These are phyloP conservation scores for Holacanthus passer DNA, from an alignment of 2,113 vertebrate genomes.

Conservation along the genomic window DNA sequence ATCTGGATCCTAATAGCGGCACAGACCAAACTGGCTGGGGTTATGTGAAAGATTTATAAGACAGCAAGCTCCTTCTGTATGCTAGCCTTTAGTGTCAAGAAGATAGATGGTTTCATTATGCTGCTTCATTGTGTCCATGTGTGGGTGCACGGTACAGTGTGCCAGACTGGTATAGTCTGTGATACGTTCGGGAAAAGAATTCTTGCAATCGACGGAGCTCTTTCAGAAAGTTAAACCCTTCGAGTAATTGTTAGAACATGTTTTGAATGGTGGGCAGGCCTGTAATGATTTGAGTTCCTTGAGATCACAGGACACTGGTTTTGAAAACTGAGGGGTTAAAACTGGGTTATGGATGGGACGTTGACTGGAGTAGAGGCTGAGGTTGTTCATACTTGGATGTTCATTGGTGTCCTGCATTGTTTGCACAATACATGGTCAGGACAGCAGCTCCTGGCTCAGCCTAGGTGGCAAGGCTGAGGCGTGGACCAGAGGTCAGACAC, in stretches of 20 bases:
- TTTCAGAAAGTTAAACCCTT: slow-evolving; percentile 45
- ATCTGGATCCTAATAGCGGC: slow-evolving; percentile 41
- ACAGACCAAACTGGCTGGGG: slow-evolving; percentile 39
- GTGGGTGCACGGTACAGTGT: slow-evolving; percentile 40
- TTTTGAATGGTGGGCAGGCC: slow-evolving; percentile 25
- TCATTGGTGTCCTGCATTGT: slow-evolving; percentile 2
- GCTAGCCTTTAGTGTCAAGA: slow-evolving; percentile 66
- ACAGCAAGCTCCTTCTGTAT: slow-evolving; percentile 63
- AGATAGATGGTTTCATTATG: slow-evolving; percentile 72
- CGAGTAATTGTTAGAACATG: slow-evolving; percentile 36
- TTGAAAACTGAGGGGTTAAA: slow-evolving; percentile 19
- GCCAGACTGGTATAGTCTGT: slow-evolving; percentile 29
- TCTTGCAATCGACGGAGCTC: slow-evolving; percentile 13
- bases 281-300: slow-evolving; percentile 22
- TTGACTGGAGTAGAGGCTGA: slow-evolving; percentile 1
- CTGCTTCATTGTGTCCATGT: slow-evolving; percentile 69
- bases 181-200: slow-evolving; percentile 29
- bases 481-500: slow-evolving; percentile 36
- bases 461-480: slow-evolving; percentile 21
- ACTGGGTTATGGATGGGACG: not conserved
- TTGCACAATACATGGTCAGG: not conserved
- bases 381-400: slow-evolving; percentile 22
- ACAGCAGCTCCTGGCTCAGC: slow-evolving; percentile 4
- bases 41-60: slow-evolving; percentile 64
- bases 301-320: slow-evolving; percentile 13